Base-by-base conservation (phyloP, 2,797 vertebrate species). In the Gorsachius magnificus region DNA sequence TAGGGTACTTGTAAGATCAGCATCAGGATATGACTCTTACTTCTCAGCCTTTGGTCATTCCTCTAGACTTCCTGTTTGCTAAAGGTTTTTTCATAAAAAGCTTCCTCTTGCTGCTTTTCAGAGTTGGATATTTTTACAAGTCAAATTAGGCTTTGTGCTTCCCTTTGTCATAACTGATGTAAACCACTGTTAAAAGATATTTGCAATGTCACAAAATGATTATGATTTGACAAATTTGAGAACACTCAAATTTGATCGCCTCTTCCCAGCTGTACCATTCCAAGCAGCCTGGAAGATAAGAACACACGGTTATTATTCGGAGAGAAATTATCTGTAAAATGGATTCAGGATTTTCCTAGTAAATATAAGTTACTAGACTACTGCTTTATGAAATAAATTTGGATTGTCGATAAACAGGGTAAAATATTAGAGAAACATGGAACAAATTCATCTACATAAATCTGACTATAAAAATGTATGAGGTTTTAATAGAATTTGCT, bases 41-140 rank as follows among this genome's bases (percentile, higher is more conserved):
- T 93, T 94, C 61, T 95, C 5, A 3, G 83, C 79, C 51, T 83
- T 77, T 51, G 28, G 31, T 91, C 31, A 66, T 93, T 90, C 43
- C 63, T 84, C 25, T 78, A 69, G 74, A 77, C 63, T 95, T 95
- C 77, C 61, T 93, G 72, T 82, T 91, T 82, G 46, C 14, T 79
- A 45, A 69, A 50, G 12, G 3, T 26, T 77, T 87, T 74, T 85
- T 43, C 51, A 50, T 36, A 16, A 72, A 83, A 93, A 58, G 17
- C 25, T 86, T 75, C 84, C 57, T 79, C 50, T 54, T 91, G 50
- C 33, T 83, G 14, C 53, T 89, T 77, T 83, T 54, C 16, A 51
- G 64, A n/a, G 17, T 51, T 45, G 16, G 10, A 10, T 68, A n/a
- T 80, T 92, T 93, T 89, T 60, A 54, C 20, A 83, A 60, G 45